These are phyloP conservation scores for Pelecanoides urinatrix DNA, from an alignment of 2,113 vertebrate species.

Conservation along the genomic window DNA sequence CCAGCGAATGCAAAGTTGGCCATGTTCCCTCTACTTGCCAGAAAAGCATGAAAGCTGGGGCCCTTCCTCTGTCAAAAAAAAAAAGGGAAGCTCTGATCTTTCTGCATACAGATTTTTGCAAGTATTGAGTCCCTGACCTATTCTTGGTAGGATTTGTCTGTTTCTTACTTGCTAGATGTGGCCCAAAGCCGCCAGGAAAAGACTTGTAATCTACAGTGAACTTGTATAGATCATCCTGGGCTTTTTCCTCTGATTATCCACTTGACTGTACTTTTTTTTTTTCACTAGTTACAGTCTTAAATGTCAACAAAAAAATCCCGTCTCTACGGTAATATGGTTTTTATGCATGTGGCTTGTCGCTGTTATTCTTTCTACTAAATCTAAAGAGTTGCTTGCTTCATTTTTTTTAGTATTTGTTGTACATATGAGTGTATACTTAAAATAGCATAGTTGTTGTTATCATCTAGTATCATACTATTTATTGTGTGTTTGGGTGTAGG, in stretches of 20 bases:
- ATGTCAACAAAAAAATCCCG: neutral
- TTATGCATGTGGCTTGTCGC: neutral
- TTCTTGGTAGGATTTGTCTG: neutral
- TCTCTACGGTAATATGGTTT: neutral
- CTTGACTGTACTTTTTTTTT: neutral
- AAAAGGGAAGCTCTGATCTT: conserved; percentile 23
- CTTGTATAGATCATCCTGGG: neutral
- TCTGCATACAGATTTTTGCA: neutral
- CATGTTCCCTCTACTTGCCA: conserved; percentile 36
- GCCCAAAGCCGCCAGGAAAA: neutral
- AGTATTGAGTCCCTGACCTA: neutral
- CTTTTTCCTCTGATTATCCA: neutral
- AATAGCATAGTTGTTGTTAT: neutral
- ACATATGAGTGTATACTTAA: neutral
- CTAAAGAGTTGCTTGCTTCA: neutral
- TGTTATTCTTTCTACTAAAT: neutral
- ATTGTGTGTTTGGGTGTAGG: neutral
- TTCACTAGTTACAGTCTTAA: neutral
- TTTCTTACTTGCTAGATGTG: neutral
- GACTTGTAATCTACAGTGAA: neutral
- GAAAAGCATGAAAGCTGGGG: conserved; percentile 31
- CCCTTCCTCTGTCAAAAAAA: neutral
- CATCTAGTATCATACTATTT: neutral
- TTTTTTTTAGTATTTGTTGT: neutral
- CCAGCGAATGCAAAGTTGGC: conserved; percentile 36